Base-by-base conservation (phyloP, 23 tunicate genomes). In the Pegea sp. region DNA sequence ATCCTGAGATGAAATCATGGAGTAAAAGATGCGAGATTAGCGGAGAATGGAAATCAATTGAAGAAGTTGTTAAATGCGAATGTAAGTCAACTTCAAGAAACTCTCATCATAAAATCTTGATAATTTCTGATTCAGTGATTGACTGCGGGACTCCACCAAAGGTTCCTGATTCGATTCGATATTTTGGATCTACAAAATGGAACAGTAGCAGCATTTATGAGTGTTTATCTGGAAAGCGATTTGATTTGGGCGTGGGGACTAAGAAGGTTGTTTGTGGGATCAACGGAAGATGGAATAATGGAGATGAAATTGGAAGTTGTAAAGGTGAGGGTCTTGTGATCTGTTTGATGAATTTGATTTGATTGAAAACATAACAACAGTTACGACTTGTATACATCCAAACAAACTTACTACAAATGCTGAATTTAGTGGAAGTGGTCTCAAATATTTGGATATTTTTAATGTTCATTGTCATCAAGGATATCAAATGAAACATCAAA, bases 151-250 rank as follows among this genome's bases (percentile, higher is more conserved):
- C 42, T 38, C 69, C 69, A 4, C 52, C 42, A 6, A n/a, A 33
- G 20, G 56, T 71, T 11, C 27, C 31, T 21, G 33, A 30, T 33
- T 60, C 76, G 3, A 51, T 48, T 3, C 34, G 32, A 26, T 77
- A 54, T 34, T 42, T 27, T 27, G 24, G 49, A 19, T 55, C 34
- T 1, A 54, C 69, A 4, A 54, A 26, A 0, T n/a, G n/a, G n/a
- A n/a, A n/a, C n/a, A n/a, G n/a, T n/a, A n/a, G n/a, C n/a, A n/a
- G n/a, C n/a, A n/a, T n/a, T n/a, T 69, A 55, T 31, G 34, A n/a
- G 16, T 77, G 89, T 33, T 24, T 23, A 5, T 31, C 16, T 3
- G 89, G 89, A 26, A 69, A 28, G 23, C 69, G 89, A 76, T 69
- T 77, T 62, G 54, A 55, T 20, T 54, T 55, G 30, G 60, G 29